Evolutionary conservation across 2,113 vertebrate species (phyloP).

Genomic region (Pogonocichla stellata): DNA sequence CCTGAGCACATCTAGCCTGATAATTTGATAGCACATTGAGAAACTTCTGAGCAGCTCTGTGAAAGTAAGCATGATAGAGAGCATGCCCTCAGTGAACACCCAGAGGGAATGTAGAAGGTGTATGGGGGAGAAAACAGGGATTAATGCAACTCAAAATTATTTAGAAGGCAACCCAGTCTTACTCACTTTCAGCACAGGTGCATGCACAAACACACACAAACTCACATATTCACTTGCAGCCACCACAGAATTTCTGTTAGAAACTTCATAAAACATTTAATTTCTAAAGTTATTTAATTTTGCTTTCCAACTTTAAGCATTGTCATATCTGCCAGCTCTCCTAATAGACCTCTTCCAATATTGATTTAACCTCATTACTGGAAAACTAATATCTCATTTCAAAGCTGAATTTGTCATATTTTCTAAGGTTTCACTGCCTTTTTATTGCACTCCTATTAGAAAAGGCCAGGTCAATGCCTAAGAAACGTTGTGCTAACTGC

Average conservation of each 20-base stretch:
- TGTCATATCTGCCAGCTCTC: not conserved
- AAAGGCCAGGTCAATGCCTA: not conserved
- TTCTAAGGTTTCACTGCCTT: not conserved
- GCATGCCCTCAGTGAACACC: rapidly evolving
- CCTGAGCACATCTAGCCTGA: not conserved
- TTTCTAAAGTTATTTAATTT: slow-evolving; percentile 14
- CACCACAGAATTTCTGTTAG: not conserved
- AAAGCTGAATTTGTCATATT: not conserved
- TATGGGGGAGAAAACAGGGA: not conserved
- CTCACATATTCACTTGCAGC: not conserved
- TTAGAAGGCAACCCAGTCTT: not conserved
- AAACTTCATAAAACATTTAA: not conserved
- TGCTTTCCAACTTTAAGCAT: not conserved
- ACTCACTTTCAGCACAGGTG: not conserved
- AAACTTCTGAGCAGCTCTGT: not conserved
- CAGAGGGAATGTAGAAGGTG: not conserved
- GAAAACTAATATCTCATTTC: not conserved
- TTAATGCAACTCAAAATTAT: not conserved
- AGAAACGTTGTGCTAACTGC: not conserved
- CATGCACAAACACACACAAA: not conserved
- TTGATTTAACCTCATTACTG: slow-evolving; percentile 22
- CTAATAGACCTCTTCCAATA: not conserved
- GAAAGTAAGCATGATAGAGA: not conserved
- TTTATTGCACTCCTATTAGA: not conserved
- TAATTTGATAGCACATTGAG: not conserved